phyloP scores from a whole-genome alignment of 2,888 invertebrate genomes.

The Hirtodrosophila histrioides region DNA sequence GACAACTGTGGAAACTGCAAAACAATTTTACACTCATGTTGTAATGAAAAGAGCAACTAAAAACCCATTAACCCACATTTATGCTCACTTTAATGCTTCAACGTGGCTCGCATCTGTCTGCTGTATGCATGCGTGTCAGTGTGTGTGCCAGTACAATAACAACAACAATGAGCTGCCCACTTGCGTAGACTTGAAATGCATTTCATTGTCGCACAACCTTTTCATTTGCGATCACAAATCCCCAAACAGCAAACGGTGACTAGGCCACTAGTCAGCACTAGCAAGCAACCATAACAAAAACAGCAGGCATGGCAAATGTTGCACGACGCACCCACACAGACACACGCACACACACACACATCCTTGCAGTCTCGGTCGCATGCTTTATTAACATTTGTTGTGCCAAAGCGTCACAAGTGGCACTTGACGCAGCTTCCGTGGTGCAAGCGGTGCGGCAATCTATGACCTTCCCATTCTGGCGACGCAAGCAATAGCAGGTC shows the following conservation, averaged over 20 bases:
- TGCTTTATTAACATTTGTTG: slow-evolving; percentile 64
- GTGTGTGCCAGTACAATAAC: slow-evolving; percentile 32
- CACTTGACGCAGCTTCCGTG: slow-evolving; percentile 51
- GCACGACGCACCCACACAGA: slow-evolving; percentile 48
- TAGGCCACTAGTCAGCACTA: slow-evolving; percentile 63
- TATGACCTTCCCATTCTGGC: slow-evolving; percentile 47
- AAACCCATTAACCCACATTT: slow-evolving; percentile 81
- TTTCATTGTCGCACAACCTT: slow-evolving; percentile 63
- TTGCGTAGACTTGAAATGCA: slow-evolving; percentile 67
- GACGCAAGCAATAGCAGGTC: slow-evolving; percentile 70
- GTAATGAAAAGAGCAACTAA: slow-evolving; percentile 72
- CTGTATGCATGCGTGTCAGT: slow-evolving; percentile 5
- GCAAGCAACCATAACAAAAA: slow-evolving; percentile 22
- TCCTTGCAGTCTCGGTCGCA: slow-evolving; percentile 42
- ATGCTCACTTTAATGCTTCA: slow-evolving; percentile 64
- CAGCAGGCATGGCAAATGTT: slow-evolving; percentile 56
- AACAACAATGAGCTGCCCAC: slow-evolving; percentile 44
- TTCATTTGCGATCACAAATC: slow-evolving; percentile 63
- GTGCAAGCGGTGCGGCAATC: slow-evolving; percentile 50
- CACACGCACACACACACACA: slow-evolving; percentile 16
- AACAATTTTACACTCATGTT: slow-evolving; percentile 47
- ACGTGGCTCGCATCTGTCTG: slow-evolving; percentile 49
- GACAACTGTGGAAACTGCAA: slow-evolving; percentile 16
- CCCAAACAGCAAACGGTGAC: slow-evolving; percentile 44
- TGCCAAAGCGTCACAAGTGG: slow-evolving; percentile 67